phyloP scores from a whole-genome alignment of 1,140 invertebrate species.

The Lasioglossum albipes region DNA sequence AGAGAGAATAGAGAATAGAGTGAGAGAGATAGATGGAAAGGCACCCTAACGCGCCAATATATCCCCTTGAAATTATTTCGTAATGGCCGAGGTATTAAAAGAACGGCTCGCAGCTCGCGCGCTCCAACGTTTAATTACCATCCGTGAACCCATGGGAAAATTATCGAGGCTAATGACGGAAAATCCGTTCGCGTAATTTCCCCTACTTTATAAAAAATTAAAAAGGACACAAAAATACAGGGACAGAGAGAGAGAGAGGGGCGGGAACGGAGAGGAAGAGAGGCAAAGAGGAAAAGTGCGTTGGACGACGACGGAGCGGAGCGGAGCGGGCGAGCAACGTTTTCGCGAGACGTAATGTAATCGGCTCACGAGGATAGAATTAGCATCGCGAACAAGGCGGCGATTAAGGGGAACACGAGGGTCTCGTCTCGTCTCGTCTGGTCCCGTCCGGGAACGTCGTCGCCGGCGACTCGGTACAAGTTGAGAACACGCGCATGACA shows the following conservation, averaged over 20 bases:
- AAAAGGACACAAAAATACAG: neutral
- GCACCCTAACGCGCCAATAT: constrained; percentile 44
- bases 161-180: constrained; percentile 37
- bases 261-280: neutral
- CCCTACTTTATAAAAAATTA: neutral
- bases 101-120: constrained; percentile 21
- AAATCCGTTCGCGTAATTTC: constrained; percentile 15
- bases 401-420: constrained; percentile 14
- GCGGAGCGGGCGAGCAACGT: no score
- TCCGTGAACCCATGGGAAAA: constrained; percentile 28
- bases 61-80: constrained; percentile 51
- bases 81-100: constrained; percentile 46
- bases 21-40: constrained; percentile 28
- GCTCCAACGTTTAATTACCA: constrained; percentile 39
- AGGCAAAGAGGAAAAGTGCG: neutral
- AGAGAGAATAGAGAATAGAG: neutral
- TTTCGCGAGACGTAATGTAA: neutral
- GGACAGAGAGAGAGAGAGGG: neutral
- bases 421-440: no score
- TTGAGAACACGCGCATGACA: constrained; percentile 41
- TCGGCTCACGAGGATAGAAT: neutral
- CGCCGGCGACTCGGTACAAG: neutral
- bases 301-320: neutral
- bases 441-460: no score
- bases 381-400: constrained; percentile 11